Base-by-base conservation (phyloP, 2,888 invertebrate species). In the Plagiodera versicolora region DNA sequence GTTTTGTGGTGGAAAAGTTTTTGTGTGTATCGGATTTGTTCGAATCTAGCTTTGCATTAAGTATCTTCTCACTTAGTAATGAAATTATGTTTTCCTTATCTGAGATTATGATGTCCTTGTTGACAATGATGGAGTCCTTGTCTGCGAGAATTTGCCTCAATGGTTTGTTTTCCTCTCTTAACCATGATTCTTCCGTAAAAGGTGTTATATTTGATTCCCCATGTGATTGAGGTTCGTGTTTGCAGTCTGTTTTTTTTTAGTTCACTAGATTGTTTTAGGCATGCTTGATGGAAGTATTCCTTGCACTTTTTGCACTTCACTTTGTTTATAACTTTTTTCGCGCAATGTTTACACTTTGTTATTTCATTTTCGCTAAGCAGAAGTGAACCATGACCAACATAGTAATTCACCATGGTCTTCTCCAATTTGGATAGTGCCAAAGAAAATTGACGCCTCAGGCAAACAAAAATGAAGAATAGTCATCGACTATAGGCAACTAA, bases 181-280 rank as follows among this genome's bases (percentile, higher is more conserved):
- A 6, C 24, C 24, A 24, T 24, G 24, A 24, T 6, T 24, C 28
- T 9, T 49, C 49, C 10, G 14, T 49, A 28, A 28, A 14, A 20
- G 11, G 11, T 49, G 11, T 49, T 20, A 24, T 28, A 49, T 19
- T 49, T 9, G 10, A 49, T 11, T 49, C 28, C 28, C 3, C 49
- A 24, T 49, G 49, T 20, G 49, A 20, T 49, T 49, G 24, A 20
- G 49, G 49, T 20, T 49, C 49, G 28, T 49, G 20, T 20, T 49
- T 49, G 19, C 28, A 49, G 9, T 49, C 49, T 24, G 49, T 28
- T n/a, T 14, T 49, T n/a, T 49, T 16, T 49, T 28, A 49, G 19
- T 19, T 48, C 49, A 14, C 28, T 49, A 5, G 49, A 19, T 49
- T 48, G 48, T 48, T 48, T 48, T n/a, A 9, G 11, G 20, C 48